Evolutionary conservation across 2,888 invertebrate genomes (phyloP), one percentile per base, ranked within the genome.

Genomic region (Boloria selene): DNA sequence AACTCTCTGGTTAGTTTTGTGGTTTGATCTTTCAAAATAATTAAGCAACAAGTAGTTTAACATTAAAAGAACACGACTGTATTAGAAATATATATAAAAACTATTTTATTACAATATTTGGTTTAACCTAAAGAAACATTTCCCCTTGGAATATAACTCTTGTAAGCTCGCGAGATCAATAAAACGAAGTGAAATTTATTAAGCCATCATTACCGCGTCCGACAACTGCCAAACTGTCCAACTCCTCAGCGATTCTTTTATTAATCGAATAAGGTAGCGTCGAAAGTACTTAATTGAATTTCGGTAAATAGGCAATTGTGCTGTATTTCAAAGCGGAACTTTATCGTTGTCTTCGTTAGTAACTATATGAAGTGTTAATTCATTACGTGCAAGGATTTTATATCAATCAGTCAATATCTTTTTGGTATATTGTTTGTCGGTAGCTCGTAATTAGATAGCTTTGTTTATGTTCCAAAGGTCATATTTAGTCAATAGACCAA

Each of bases 141-240:
- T 44, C 22, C 10, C 22, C 10, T 38, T 55, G 44, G 55, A n/a
- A 10, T 44, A 7, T 42, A 22, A 13, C 22, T 17, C 56, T 61
- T 38, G 31, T 54, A 59, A 53, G 42, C 63, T 50, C n/a, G 26
- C n/a, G 55, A 62, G 54, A 64, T 69, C 64, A 67, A 67, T 69
- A 67, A 59, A 58, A n/a, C 66, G 53, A 51, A 61, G 60, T 68
- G 45, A 69, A 70, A 65, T 70, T 67, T 70, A 72, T 68, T 67
- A 66, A 63, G 53, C 69, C 61, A 70, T 72, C 73, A 70, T 71
- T 69, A 67, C 59, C 64, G 64, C 60, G 61, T 71, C 65, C 70
- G 63, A 71, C 71, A 73, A 74, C 70, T 74, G 76, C 72, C 75
- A 73, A 76, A 77, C 74, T 77, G 74, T 73, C 76, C 61, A 72